Percentiles rank a stretch among this genome's conserved stretches.
Conservation (phyloP, 2,113 vertebrate genomes). For the Formicarius rufipectus region DNA sequence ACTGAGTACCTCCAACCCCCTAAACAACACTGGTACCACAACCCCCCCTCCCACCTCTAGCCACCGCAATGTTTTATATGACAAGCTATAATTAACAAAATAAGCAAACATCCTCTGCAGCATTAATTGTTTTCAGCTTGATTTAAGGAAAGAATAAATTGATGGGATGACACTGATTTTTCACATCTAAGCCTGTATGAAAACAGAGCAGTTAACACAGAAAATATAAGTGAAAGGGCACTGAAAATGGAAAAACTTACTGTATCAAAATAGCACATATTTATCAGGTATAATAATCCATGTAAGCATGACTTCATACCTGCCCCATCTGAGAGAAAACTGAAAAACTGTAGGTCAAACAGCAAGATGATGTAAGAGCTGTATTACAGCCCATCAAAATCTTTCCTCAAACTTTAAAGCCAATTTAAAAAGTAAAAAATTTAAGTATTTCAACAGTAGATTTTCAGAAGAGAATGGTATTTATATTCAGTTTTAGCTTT, state of each 20-base stretch:
- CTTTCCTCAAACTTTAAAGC: neutral
- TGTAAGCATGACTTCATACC: neutral
- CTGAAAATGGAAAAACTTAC: neutral
- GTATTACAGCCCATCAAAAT: neutral
- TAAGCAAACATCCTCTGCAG: neutral
- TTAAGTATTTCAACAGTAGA: neutral
- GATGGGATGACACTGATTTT: neutral
- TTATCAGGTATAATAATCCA: neutral
- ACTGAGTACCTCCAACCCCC: neutral
- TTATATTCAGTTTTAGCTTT: neutral
- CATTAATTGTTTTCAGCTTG: neutral
- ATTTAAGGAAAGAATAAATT: neutral
- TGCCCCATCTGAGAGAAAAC: neutral
- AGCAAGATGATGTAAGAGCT: neutral
- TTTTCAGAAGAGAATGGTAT: neutral
- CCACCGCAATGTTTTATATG: neutral
- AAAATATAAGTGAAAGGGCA: neutral
- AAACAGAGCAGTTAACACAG: neutral
- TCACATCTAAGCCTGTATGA: neutral
- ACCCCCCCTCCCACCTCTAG: neutral
- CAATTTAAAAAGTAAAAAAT: neutral
- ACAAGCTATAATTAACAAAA: neutral
- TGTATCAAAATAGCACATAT: neutral
- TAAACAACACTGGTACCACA: neutral
- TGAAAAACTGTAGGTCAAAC: neutral